Conservation (phyloP, 2,888 invertebrate genomes). For the Leptopilina syphax region DNA sequence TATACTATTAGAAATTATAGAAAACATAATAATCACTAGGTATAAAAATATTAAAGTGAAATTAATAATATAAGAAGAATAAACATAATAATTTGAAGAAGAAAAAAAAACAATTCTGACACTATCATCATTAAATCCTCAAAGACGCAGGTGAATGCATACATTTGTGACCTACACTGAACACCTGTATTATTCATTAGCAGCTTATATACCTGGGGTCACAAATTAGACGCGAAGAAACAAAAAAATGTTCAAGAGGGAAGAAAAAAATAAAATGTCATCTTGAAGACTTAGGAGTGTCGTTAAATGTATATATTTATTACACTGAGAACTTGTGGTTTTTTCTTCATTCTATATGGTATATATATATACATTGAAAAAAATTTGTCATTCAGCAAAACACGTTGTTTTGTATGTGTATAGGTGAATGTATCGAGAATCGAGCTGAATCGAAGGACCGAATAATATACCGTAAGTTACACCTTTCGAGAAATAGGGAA, state of each 20-base stretch:
- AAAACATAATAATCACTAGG: too few relatives aligned
- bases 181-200: conserved; percentile 2
- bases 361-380: background rate
- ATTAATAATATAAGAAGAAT: too few relatives aligned
- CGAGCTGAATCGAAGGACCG: conserved; percentile 18
- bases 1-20: too few relatives aligned
- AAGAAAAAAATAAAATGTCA: background rate
- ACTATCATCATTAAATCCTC: background rate
- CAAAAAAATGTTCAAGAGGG: background rate
- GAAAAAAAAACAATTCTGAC: too few relatives aligned
- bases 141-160: background rate
- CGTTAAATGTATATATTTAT: too few relatives aligned
- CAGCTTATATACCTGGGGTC: background rate
- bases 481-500: conserved; percentile 24
- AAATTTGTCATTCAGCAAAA: conserved; percentile 23
- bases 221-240: background rate
- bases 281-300: background rate
- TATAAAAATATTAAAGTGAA: too few relatives aligned
- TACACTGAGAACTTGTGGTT: conserved; percentile 16
- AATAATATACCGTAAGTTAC: conserved; percentile 36
- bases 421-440: conserved; percentile 2
- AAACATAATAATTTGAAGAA: too few relatives aligned
- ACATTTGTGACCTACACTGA: conserved; percentile 13
- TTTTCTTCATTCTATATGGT: background rate
- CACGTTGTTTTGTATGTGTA: background rate